Conservation (phyloP, 2,888 invertebrate genomes). For the Schrankia costaestrigalis region DNA sequence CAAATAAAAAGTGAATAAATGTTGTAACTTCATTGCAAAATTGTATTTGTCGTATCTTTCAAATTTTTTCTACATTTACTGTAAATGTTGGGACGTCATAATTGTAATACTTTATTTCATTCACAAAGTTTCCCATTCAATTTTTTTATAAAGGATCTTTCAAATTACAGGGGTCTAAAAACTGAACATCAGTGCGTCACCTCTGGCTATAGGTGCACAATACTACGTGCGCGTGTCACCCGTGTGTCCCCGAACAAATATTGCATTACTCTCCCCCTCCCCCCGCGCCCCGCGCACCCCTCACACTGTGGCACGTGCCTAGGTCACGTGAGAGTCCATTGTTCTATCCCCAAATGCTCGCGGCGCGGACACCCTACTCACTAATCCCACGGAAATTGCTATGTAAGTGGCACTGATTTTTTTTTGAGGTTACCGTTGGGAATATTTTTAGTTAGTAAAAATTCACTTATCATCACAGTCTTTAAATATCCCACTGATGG, state of each 20-base stretch:
- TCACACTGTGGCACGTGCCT: slow-evolving; percentile 37
- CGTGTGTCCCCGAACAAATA: slow-evolving; percentile 77
- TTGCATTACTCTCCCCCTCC: slow-evolving; percentile 57
- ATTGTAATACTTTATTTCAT: too few relatives aligned
- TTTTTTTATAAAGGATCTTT: background rate
- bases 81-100: too few relatives aligned
- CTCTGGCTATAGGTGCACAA: slow-evolving; percentile 65
- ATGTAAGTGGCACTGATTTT: slow-evolving; percentile 56
- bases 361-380: slow-evolving; percentile 60
- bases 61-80: too few relatives aligned
- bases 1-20: too few relatives aligned
- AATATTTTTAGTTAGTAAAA: slow-evolving; percentile 9
- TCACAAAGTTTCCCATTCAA: too few relatives aligned
- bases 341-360: slow-evolving; percentile 47
- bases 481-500: too few relatives aligned
- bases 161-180: slow-evolving; percentile 13
- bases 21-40: too few relatives aligned
- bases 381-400: slow-evolving; percentile 63
- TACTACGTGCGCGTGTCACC: slow-evolving; percentile 66
- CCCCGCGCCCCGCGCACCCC: slow-evolving; percentile 14
- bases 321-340: slow-evolving; percentile 52
- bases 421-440: slow-evolving; percentile 32
- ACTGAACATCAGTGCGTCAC: slow-evolving; percentile 38
- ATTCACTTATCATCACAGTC: background rate
- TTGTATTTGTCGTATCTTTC: too few relatives aligned